phyloP scores from a whole-genome alignment of 2,888 invertebrate genomes.

The Lepidocyrtinus sp. region DNA sequence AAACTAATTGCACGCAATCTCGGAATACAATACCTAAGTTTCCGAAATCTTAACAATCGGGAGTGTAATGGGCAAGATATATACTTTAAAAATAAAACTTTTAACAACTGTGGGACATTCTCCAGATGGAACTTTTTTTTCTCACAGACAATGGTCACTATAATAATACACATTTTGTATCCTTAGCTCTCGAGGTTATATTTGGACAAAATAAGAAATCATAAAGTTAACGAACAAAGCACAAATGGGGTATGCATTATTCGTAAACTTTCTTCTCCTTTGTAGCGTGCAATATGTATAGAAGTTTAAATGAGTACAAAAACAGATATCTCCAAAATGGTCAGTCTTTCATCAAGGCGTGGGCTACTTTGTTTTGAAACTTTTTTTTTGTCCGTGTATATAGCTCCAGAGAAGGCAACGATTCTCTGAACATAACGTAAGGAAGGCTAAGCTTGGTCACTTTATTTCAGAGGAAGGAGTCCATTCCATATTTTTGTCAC shows the following conservation, averaged over 20 bases:
- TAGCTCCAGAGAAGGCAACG: not conserved
- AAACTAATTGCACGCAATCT: no score
- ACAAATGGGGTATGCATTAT: slow-evolving; percentile 49
- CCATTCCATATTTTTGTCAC: not conserved
- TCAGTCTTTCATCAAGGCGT: not conserved
- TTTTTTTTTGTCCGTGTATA: not conserved
- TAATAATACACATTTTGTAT: not conserved
- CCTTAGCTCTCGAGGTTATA: slow-evolving; percentile 17
- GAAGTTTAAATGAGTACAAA: not conserved
- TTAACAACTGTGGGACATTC: slow-evolving; percentile 24
- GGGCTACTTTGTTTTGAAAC: not conserved
- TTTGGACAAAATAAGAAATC: slow-evolving; percentile 30
- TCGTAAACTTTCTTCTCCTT: not conserved
- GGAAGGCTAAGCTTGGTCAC: not conserved
- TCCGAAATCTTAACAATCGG: no score
- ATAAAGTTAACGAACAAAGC: slow-evolving; percentile 28
- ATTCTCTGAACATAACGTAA: not conserved
- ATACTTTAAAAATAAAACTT: no score
- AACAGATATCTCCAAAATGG: not conserved
- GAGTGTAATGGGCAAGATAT: no score
- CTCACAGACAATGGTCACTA: not conserved
- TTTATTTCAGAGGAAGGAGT: not conserved
- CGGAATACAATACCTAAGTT: no score
- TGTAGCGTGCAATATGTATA: no score
- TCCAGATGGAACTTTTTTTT: slow-evolving; percentile 15